Evolutionary conservation across 2,113 vertebrate species (phyloP), one percentile per base, ranked within the genome.

Genomic region (Corvus moneduloides): DNA sequence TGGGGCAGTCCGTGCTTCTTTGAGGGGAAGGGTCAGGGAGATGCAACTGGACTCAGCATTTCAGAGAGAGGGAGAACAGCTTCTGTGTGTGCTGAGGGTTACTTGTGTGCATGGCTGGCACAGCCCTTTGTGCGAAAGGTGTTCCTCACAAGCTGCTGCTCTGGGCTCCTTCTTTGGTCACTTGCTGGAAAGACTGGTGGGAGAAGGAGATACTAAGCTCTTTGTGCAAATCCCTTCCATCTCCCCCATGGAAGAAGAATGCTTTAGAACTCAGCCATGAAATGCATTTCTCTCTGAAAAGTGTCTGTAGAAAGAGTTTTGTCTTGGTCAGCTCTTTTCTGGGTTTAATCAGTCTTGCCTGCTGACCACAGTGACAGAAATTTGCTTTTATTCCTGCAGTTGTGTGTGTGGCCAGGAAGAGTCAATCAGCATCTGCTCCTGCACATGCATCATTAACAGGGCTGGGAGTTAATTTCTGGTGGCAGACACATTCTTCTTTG

Each of bases 381-480:
- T 89, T 87, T 89, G 62, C 63, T 91, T 89, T 90, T 48, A 56
- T 32, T 93, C 48, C 84, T 76, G 81, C 62, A 56, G 74, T 84
- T 73, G 37, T 89, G 74, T 87, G 69, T 69, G 77, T 82, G 77
- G 87, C 81, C 89, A 89, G 81, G 69, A 95, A 94, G 56, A 94
- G 88, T 86, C 93, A 85, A 76, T 96, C 93, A 89, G 89, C 91
- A 85, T 93, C 90, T 93, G 73, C 32, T 87, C 88, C 83, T 75
- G 73, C 0, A 0, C 69, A 43, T 73, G 88, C 90, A 58, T 92
- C 92, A 51, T 92, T 96, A 94, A 33, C 52, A 56, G 69, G 69
- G 44, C 54, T 66, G 66, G 56, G 86, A 94, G 61, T 86, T 93
- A 84, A 93, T 89, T 93, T 90, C 90, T 87, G 71, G 55, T 0